Percentiles rank a stretch among this genome's conserved stretches.
Evolutionary conservation across 2,888 invertebrate species (phyloP).

Genomic region (Eulithis prunata): DNA sequence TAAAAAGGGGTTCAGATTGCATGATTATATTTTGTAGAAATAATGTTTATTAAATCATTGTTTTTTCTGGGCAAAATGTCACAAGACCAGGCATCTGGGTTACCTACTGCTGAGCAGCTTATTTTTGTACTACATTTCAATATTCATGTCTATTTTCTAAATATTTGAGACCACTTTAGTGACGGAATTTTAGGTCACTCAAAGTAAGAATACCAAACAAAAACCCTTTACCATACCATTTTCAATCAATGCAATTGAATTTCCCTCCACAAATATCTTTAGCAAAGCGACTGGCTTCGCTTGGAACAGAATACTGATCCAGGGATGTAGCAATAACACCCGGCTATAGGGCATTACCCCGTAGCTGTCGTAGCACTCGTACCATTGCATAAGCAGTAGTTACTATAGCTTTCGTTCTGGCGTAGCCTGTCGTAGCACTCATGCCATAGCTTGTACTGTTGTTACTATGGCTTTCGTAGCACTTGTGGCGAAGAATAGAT

Average conservation of each 20-base stretch:
- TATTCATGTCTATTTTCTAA: too few species aligned
- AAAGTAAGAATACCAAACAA: neutral
- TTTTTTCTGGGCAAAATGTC: too few species aligned
- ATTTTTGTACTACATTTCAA: too few species aligned
- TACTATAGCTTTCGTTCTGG: neutral
- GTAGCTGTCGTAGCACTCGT: conserved; percentile 6
- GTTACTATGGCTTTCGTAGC: conserved; percentile 1
- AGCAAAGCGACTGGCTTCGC: conserved; percentile 1
- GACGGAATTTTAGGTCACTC: too few species aligned
- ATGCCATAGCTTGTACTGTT: neutral
- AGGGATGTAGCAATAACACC: conserved; percentile 6
- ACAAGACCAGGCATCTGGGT: too few species aligned
- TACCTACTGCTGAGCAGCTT: too few species aligned
- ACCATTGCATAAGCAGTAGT: neutral
- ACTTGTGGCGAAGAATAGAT: neutral
- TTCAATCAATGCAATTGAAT: conserved; percentile 5
- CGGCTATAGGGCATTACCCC: conserved; percentile 3
- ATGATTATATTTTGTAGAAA: too few species aligned
- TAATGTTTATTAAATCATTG: too few species aligned
- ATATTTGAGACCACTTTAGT: too few species aligned
- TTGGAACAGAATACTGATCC: conserved; percentile 15
- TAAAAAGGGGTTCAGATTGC: too few species aligned
- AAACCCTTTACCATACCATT: neutral
- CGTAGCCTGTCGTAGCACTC: neutral
- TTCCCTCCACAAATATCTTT: conserved; percentile 7